Percentiles rank a stretch among this genome's conserved stretches.
Evolutionary conservation across 2,113 vertebrate species (phyloP).

Genomic region (Eclectus roratus): DNA sequence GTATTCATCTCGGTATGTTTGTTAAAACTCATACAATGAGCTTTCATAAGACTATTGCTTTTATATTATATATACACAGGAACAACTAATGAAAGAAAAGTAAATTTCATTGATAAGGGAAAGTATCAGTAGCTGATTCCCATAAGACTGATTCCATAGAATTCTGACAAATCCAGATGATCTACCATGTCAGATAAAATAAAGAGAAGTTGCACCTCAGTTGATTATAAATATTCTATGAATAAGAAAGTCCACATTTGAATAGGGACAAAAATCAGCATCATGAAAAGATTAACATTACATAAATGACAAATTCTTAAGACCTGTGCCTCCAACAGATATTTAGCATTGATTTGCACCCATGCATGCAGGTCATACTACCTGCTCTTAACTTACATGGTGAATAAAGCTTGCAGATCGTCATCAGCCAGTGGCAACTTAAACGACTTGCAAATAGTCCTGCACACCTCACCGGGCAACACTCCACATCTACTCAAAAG

Average conservation of each 20-base stretch:
- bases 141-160: background rate
- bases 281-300: background rate
- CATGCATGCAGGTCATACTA: background rate
- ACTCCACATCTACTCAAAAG: slow-evolving; percentile 76
- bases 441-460: slow-evolving; percentile 84
- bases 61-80: background rate
- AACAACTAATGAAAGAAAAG: background rate
- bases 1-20: background rate
- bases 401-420: slow-evolving; percentile 77
- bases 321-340: background rate
- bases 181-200: background rate
- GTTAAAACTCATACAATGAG: background rate
- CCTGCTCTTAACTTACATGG: slow-evolving; percentile 72
- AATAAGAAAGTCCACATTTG: background rate
- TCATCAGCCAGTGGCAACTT: slow-evolving; percentile 81
- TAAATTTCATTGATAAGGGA: background rate
- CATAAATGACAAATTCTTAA: background rate
- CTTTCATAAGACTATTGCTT: background rate
- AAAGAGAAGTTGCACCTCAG: background rate
- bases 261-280: background rate
- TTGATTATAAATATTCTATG: background rate
- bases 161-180: background rate
- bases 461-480: slow-evolving; percentile 73
- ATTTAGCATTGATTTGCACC: background rate
- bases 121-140: background rate